These are phyloP conservation scores for Gastrophryne carolinensis DNA, from an alignment of 2,797 vertebrate species.

Conservation along the genomic window DNA sequence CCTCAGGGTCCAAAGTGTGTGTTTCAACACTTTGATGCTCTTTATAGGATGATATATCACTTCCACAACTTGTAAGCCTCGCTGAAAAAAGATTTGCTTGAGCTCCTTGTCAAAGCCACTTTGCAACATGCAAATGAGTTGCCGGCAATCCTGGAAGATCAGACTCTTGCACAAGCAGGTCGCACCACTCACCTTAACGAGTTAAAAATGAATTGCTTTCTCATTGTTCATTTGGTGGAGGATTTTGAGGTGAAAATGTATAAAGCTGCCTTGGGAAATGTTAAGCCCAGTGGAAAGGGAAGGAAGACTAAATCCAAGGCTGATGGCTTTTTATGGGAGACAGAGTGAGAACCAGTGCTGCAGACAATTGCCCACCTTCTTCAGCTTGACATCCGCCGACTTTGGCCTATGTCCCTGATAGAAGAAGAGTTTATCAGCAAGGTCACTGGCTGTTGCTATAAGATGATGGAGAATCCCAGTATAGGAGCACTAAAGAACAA, in stretches of 20 bases:
- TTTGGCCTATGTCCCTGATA: constrained; percentile 85
- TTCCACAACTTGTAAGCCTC: constrained; percentile 67
- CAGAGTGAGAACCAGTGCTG: constrained; percentile 77
- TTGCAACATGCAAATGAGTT: constrained; percentile 78
- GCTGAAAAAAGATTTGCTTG: constrained; percentile 83
- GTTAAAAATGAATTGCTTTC: constrained; percentile 93
- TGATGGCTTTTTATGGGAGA: constrained; percentile 82
- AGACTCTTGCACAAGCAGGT: constrained; percentile 67
- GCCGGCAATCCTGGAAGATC: constrained; percentile 69
- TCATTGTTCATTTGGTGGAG: constrained; percentile 83
- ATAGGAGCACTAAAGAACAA: constrained; percentile 86
- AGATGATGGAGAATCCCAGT: constrained; percentile 87
- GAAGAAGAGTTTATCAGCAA: constrained; percentile 95
- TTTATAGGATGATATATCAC: constrained; percentile 86
- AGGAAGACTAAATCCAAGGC: constrained; percentile 72
- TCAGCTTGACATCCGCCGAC: constrained; percentile 84
- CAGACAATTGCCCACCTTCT: constrained; percentile 82
- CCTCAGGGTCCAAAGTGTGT: constrained; percentile 78
- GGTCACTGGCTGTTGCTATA: constrained; percentile 89
- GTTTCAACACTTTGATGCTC: constrained; percentile 85
- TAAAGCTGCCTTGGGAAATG: constrained; percentile 67
- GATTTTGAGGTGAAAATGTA: constrained; percentile 79
- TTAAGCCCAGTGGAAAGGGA: constrained; percentile 63
- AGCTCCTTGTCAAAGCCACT: constrained; percentile 83
- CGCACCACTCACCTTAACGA: constrained; percentile 80